phyloP scores from a whole-genome alignment of 2,113 vertebrate species.

The Excalfactoria chinensis region DNA sequence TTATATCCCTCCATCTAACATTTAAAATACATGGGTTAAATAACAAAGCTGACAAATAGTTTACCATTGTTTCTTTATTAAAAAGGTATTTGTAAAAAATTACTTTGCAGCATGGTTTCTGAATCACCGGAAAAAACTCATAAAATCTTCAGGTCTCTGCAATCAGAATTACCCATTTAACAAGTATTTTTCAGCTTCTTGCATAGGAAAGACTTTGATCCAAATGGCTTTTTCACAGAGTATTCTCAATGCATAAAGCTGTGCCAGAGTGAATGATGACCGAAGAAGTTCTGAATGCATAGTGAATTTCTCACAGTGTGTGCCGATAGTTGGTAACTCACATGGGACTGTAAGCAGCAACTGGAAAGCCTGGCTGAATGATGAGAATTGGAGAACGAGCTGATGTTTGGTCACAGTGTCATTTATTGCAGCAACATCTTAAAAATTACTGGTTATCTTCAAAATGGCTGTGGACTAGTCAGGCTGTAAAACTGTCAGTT shows the following conservation, averaged over 20 bases:
- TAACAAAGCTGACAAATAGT: not conserved
- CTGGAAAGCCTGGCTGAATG: not conserved
- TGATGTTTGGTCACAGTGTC: not conserved
- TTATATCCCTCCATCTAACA: not conserved
- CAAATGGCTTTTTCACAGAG: not conserved
- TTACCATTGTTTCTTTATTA: not conserved
- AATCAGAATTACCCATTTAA: not conserved
- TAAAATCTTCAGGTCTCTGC: not conserved
- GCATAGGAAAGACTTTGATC: not conserved
- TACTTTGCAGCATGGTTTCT: not conserved
- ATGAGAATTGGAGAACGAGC: not conserved
- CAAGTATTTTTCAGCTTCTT: not conserved
- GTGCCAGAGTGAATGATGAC: not conserved
- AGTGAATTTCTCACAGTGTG: not conserved
- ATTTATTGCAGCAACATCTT: not conserved
- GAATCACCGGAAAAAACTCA: not conserved
- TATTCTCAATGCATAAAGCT: not conserved
- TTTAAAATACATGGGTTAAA: not conserved
- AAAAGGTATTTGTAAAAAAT: not conserved
- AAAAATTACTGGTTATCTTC: conserved; percentile 1
- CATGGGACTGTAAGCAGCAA: not conserved
- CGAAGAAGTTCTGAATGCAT: not conserved
- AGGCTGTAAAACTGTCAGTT: conserved; percentile 5
- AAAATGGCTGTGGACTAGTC: conserved; percentile 16
- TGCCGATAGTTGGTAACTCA: not conserved